Evolutionary conservation across 1,140 invertebrate genomes (phyloP), one percentile per base, ranked within the genome.

Genomic region (Dinoponera quadriceps): DNA sequence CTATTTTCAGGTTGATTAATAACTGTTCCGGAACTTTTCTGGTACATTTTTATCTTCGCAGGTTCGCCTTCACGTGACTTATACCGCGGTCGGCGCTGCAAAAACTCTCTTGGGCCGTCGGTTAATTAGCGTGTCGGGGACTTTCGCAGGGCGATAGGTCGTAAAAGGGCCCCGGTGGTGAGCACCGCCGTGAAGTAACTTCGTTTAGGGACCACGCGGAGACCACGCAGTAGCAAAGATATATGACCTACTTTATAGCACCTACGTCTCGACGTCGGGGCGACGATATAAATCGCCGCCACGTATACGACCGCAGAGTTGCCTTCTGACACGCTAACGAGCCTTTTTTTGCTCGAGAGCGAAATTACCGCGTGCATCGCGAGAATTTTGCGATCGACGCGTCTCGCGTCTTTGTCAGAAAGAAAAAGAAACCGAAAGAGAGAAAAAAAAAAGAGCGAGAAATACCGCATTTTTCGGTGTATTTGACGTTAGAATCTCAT

Each of bases 201-300:
- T 62, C 5, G 27, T 9, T 9, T 5, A 44, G 38, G 38, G 38
- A 44, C 38, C 11, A n/a, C 38, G 38, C 38, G 38, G 7, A 44
- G 38, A 44, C 38, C 9, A 44, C 9, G 38, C 38, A 9, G 38
- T 44, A 62, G 27, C 27, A 29, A 62, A 62, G 27, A 62, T 62
- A n/a, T 62, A 18, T 33, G 18, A 62, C 27, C 59, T 62, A 62
- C 7, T 62, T 62, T 62, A 62, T 62, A 29, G 25, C 27, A 63
- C 29, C n/a, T 63, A 63, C n/a, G 18, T 38, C 38, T 44, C 29
- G 9, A 38, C 18, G 27, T 63, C 13, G 29, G 18, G 2, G 2
- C 14, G 33, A 63, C 27, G 27, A 44, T 44, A 44, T 63, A 63
- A 63, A 29, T 63, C 5, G 38, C 38, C 38, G 38, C 38, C 38